Evolutionary conservation across 2,113 vertebrate genomes (phyloP).

Genomic region (Shinisaurus crocodilurus): DNA sequence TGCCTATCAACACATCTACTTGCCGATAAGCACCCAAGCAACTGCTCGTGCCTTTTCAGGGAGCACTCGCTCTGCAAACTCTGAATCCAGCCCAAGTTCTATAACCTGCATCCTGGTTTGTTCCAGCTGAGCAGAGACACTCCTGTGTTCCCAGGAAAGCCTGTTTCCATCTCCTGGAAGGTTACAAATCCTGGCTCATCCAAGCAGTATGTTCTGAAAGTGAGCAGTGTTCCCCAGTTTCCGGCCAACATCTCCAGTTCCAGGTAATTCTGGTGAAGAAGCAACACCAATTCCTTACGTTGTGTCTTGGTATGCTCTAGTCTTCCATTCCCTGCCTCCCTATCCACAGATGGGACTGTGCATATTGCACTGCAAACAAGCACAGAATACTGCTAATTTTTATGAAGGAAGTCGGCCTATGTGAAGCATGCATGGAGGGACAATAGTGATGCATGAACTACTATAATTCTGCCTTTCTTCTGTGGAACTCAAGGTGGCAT

Average conservation of each 20-base stretch:
- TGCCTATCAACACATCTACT: background rate
- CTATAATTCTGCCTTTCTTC: too few species aligned
- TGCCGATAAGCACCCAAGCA: background rate
- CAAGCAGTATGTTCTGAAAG: constrained; percentile 48
- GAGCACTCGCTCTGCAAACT: background rate
- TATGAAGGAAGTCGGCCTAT: background rate
- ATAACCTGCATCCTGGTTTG: constrained; percentile 3
- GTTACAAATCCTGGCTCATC: constrained; percentile 29
- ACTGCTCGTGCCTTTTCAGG: background rate
- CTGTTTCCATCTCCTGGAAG: background rate
- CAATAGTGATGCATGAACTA: too few species aligned
- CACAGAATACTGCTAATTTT: background rate
- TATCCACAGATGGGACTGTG: background rate
- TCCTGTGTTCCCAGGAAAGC: constrained; percentile 31
- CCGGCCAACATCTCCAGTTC: constrained; percentile 51
- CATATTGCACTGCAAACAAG: background rate
- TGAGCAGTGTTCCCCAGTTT: constrained; percentile 36
- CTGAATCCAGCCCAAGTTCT: background rate
- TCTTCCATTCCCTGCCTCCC: too few species aligned
- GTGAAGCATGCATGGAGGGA: background rate
- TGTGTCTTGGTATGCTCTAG: too few species aligned
- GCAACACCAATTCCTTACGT: background rate
- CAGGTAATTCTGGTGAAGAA: constrained; percentile 37
- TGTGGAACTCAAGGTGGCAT: too few species aligned
- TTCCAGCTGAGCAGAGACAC: constrained; percentile 49